Base-by-base conservation (phyloP, 1,140 invertebrate species). In the Drosophila sulfurigaster region DNA sequence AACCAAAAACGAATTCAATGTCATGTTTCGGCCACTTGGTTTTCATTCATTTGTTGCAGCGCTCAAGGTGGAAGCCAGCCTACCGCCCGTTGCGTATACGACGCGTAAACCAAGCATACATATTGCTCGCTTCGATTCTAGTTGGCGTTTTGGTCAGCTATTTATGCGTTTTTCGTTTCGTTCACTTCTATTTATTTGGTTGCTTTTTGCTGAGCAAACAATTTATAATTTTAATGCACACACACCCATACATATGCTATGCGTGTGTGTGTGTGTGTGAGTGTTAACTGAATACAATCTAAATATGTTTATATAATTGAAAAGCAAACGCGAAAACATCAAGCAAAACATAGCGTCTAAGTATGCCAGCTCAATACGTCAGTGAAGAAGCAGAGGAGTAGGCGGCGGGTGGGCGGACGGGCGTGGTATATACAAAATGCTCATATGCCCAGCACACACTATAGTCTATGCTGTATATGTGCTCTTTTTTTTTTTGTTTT, bases 251-350 rank as follows among this genome's bases (percentile, higher is more conserved):
- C 57, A 49, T 25, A 49, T 64, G 51, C n/a, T 7, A 11, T 28
- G 16, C n/a, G 16, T 46, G 38, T 62, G 38, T 49, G 41, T 15
- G 64, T 62, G 62, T 43, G 57, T 41, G 13, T 62, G 41, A 48
- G 41, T 56, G 73, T 83, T 85, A 79, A 75, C 80, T 80, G 80
- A 83, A 88, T 80, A 83, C 78, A 88, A 87, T 88, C 83, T 71
- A 83, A 87, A 88, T 88, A 83, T 87, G 83, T 87, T 87, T 87
- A 87, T 87, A 83, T 87, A 88, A 87, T 87, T 87, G 83, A 87
- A 86, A 86, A 78, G 79, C 82, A 85, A 85, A 86, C 75, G 78
- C 80, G 83, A 87, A 87, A 87, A 75, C 85, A 88, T 78, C 78
- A 71, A 86, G 79, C 82, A 70, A 67, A 79, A 67, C 77, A 72